Percentiles rank a stretch among this genome's conserved stretches.
phyloP scores from a whole-genome alignment of 92 coral and sea anemone species.

The Phenganax marumi region DNA sequence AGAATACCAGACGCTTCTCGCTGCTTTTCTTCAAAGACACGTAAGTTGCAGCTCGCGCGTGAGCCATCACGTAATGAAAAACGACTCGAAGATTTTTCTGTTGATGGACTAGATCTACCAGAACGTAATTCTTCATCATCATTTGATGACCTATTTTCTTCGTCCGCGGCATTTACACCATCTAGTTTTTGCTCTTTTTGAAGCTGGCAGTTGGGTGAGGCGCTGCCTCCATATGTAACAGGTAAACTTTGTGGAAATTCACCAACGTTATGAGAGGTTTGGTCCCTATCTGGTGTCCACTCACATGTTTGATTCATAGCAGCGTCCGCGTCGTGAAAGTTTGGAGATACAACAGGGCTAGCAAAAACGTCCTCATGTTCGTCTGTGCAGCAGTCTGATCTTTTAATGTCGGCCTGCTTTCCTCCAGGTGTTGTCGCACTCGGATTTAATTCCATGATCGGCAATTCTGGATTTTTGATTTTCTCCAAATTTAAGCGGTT shows the following conservation, averaged over 20 bases:
- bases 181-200: neutral
- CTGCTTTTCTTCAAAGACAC: neutral
- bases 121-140: neutral
- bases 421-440: too few relatives aligned
- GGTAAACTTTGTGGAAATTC: too few relatives aligned
- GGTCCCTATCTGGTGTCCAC: too few relatives aligned
- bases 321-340: too few relatives aligned
- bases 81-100: neutral
- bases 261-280: too few relatives aligned
- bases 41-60: neutral
- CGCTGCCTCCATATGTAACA: too few relatives aligned
- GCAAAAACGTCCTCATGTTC: too few relatives aligned
- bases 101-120: neutral
- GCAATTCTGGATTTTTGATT: neutral
- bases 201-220: neutral
- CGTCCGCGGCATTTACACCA: neutral
- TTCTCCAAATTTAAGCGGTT: neutral
- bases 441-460: too few relatives aligned
- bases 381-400: too few relatives aligned
- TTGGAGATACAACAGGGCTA: too few relatives aligned
- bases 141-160: neutral
- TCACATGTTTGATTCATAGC: too few relatives aligned
- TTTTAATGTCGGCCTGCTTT: too few relatives aligned
- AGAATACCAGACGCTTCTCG: neutral
- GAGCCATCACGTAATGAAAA: neutral